These are phyloP conservation scores for Speoplatyrhinus poulsoni DNA, from an alignment of 2,113 vertebrate species.

Conservation along the genomic window DNA sequence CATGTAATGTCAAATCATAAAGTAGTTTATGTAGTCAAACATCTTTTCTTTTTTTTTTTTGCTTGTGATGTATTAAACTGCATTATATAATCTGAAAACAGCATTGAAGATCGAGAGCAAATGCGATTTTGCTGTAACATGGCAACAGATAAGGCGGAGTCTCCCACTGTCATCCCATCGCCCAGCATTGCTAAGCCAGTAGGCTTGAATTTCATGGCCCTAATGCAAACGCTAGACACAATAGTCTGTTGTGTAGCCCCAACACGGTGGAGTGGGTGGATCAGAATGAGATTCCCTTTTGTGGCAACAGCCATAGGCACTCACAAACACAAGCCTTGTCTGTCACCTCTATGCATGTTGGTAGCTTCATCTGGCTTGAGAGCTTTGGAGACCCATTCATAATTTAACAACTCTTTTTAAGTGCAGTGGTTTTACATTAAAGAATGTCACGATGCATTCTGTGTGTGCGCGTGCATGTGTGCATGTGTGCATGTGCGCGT, in stretches of 20 bases:
- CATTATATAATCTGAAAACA: conserved; percentile 7
- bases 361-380: conserved; percentile 42
- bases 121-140: conserved; percentile 39
- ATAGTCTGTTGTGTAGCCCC: conserved; percentile 64
- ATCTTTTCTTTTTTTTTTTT: background rate
- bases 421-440: conserved; percentile 17
- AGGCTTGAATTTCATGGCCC: conserved; percentile 60
- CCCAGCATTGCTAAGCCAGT: conserved; percentile 38
- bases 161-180: conserved; percentile 55
- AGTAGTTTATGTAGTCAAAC: conserved; percentile 18
- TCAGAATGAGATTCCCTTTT: conserved; percentile 61
- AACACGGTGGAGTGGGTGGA: conserved; percentile 55
- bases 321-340: conserved; percentile 43
- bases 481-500: no score
- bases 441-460: background rate
- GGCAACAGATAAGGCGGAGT: conserved; percentile 51
- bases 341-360: conserved; percentile 48
- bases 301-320: conserved; percentile 39
- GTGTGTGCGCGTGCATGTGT: no score
- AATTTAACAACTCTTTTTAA: conserved; percentile 24
- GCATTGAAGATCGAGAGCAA: conserved; percentile 45
- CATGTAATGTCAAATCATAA: conserved; percentile 30
- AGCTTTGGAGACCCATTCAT: conserved; percentile 35
- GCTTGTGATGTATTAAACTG: conserved; percentile 32
- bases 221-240: conserved; percentile 72